These are phyloP conservation scores for Herminia tarsipennalis DNA, from an alignment of 2,888 invertebrate species.

Conservation along the genomic window DNA sequence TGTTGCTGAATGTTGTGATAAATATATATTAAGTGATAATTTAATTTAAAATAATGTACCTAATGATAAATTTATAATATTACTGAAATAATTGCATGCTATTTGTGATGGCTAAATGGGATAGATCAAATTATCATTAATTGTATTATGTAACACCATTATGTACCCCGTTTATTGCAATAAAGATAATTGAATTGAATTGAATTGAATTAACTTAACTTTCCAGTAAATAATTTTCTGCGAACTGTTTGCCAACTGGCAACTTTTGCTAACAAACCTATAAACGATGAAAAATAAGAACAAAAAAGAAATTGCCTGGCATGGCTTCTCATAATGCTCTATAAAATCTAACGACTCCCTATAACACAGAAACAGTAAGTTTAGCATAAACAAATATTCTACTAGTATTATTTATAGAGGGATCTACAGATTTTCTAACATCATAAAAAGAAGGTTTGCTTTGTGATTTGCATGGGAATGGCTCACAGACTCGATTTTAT, in stretches of 20 bases:
- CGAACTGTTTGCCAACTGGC: neutral
- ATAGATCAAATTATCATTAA: too few relatives aligned
- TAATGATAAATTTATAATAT: too few relatives aligned
- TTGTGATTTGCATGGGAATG: constrained; percentile 7
- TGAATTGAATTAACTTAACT: neutral
- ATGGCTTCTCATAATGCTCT: constrained; percentile 31
- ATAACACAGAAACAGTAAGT: constrained; percentile 36
- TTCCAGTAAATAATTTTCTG: neutral
- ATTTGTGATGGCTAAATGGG: too few relatives aligned
- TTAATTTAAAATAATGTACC: too few relatives aligned
- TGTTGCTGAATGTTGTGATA: too few relatives aligned
- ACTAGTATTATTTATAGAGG: constrained; percentile 13
- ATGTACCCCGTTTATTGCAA: too few relatives aligned
- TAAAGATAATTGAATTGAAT: too few relatives aligned
- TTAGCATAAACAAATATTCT: constrained; percentile 36
- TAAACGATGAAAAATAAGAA: constrained; percentile 31
- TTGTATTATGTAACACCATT: too few relatives aligned
- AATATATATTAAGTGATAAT: too few relatives aligned
- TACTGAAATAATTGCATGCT: too few relatives aligned
- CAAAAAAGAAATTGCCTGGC: constrained; percentile 17
- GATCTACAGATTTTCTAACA: constrained; percentile 10
- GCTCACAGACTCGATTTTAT: neutral
- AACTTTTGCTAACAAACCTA: constrained; percentile 16
- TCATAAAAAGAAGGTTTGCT: constrained; percentile 4
- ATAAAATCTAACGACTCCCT: constrained; percentile 37